Conservation (phyloP, 2,113 vertebrate genomes). For the Grantiella picta region DNA sequence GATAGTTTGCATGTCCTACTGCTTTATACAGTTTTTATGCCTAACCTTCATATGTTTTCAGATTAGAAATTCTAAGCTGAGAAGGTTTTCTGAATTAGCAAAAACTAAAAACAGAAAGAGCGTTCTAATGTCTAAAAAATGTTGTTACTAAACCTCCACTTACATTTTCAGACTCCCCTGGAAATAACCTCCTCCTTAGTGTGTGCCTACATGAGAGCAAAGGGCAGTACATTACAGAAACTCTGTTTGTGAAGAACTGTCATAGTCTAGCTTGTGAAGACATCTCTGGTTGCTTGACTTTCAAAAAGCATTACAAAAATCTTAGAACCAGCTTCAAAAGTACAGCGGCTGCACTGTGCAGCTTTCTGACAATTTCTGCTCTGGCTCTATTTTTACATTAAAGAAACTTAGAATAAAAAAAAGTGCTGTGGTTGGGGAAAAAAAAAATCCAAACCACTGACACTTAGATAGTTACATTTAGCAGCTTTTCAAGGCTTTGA, state of each 20-base stretch:
- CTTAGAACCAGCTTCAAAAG: not conserved
- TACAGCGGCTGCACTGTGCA: not conserved
- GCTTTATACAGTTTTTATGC: not conserved
- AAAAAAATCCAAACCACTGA: not conserved
- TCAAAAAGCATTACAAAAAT: not conserved
- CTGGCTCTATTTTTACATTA: conserved; percentile 1
- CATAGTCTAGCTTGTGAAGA: not conserved
- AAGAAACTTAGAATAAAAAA: conserved; percentile 18
- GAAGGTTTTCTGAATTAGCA: not conserved
- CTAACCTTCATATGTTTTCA: not conserved
- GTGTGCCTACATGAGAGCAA: not conserved
- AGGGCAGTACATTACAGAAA: not conserved
- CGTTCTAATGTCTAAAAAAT: not conserved
- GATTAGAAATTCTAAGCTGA: not conserved
- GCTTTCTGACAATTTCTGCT: conserved; percentile 1
- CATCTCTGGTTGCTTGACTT: not conserved
- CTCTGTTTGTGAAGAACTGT: not conserved
- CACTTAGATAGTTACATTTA: conserved; percentile 46
- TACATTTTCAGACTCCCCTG: not conserved
- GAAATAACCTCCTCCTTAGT: not conserved
- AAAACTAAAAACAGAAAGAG: not conserved
- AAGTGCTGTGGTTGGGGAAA: not conserved
- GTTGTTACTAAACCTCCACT: not conserved
- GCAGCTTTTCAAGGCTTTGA: conserved; percentile 51
- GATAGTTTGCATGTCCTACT: not conserved